phyloP scores from a whole-genome alignment of 2,888 invertebrate species.

The Amitus sp. region DNA sequence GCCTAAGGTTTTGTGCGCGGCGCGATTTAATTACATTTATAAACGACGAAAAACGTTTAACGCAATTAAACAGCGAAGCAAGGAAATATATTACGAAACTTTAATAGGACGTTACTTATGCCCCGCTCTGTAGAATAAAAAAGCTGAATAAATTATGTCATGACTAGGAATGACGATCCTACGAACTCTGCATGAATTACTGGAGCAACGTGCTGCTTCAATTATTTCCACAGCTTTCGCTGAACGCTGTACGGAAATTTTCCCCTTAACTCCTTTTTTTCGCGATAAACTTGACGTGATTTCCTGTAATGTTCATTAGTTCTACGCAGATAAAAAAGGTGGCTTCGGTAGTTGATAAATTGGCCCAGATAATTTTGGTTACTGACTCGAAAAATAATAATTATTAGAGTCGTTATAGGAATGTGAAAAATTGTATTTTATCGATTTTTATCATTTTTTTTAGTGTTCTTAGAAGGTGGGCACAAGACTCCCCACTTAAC shows the following conservation, averaged over 20 bases:
- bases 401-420: too few relatives aligned
- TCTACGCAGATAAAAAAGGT: too few relatives aligned
- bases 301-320: too few relatives aligned
- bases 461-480: too few relatives aligned
- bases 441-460: too few relatives aligned
- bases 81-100: slow-evolving; percentile 6
- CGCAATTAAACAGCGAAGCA: slow-evolving; percentile 9
- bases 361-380: too few relatives aligned
- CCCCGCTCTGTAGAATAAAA: background rate
- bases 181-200: slow-evolving; percentile 19
- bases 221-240: slow-evolving; percentile 17
- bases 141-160: slow-evolving; percentile 8
- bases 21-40: background rate
- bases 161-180: background rate
- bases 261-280: too few relatives aligned
- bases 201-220: slow-evolving; percentile 8
- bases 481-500: too few relatives aligned
- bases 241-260: background rate
- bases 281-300: too few relatives aligned
- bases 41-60: background rate
- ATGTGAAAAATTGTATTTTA: too few relatives aligned
- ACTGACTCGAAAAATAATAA: too few relatives aligned
- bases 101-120: slow-evolving; percentile 7
- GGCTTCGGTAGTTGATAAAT: too few relatives aligned
- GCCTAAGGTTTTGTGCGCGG: background rate